These are phyloP conservation scores for Genyomyrus donnyi DNA, from an alignment of 2,113 vertebrate species.

Conservation along the genomic window DNA sequence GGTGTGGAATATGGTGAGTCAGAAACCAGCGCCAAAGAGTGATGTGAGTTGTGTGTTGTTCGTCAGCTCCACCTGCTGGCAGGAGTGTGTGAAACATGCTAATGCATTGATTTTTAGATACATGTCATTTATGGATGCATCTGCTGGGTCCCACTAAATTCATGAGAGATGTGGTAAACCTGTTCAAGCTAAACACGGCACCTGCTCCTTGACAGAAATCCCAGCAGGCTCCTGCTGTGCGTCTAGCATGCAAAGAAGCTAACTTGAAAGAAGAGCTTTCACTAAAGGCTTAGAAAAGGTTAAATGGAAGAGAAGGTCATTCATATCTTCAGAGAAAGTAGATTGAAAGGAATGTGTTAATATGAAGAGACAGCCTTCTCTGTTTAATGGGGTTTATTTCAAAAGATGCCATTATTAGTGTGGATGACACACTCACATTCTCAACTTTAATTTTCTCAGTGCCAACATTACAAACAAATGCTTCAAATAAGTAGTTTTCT, in stretches of 20 bases:
- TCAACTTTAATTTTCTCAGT: background rate
- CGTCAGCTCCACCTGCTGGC: background rate
- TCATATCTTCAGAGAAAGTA: background rate
- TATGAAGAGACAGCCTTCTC: background rate
- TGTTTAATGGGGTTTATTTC: background rate
- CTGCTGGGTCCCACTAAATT: background rate
- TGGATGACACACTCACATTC: background rate
- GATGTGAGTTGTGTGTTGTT: background rate
- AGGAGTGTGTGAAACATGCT: background rate
- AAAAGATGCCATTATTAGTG: background rate
- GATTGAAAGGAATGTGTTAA: background rate
- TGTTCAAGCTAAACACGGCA: background rate
- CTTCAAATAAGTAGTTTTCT: background rate
- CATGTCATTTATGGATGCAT: background rate
- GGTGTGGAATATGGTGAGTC: slow-evolving; percentile 80
- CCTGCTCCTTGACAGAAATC: background rate
- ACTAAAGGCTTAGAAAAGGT: background rate
- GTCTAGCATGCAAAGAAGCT: background rate
- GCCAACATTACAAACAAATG: background rate
- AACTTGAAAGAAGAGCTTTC: background rate
- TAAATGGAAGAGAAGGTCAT: background rate
- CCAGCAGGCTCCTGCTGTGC: background rate
- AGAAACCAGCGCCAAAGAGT: background rate
- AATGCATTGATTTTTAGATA: background rate
- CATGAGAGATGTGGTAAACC: background rate